A percentile compares a stretch with the other conserved stretches of the same genome.
Conservation (phyloP, 2,797 vertebrate species). For the Synaphobranchus kaupii region DNA sequence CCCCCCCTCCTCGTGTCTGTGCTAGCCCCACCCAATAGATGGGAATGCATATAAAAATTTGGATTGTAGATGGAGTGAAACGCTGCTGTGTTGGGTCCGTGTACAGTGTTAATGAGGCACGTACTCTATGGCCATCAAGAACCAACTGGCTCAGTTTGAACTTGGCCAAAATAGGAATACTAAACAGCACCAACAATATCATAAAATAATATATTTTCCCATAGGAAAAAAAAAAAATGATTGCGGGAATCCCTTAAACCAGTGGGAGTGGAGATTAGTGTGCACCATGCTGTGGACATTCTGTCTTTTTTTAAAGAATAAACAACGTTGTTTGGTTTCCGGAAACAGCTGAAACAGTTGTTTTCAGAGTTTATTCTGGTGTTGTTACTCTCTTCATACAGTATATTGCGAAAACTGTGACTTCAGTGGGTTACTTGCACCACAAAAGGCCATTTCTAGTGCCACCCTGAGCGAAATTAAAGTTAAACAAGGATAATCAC, state of each 20-base stretch:
- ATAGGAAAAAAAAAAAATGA: neutral
- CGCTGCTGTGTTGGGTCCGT: too few species aligned
- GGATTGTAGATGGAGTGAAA: neutral
- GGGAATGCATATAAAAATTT: neutral
- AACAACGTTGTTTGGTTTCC: neutral
- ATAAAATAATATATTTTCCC: neutral
- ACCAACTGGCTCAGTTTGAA: neutral
- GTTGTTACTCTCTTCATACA: neutral
- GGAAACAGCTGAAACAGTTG: neutral
- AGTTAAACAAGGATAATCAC: too few species aligned
- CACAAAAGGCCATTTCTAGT: too few species aligned
- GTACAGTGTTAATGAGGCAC: neutral
- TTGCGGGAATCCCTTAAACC: neutral
- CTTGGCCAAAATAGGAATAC: too few species aligned
- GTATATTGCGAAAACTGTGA: too few species aligned
- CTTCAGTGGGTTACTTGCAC: too few species aligned
- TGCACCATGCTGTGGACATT: neutral
- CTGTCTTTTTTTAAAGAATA: neutral
- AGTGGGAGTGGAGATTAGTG: neutral
- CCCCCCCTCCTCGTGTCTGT: neutral
- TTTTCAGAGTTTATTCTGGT: too few species aligned
- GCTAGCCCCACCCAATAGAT: neutral
- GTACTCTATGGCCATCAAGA: neutral
- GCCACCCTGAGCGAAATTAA: too few species aligned
- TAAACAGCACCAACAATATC: too few species aligned